These are phyloP conservation scores for Zaprionus tsacasi DNA, from an alignment of 1,140 invertebrate species.

Conservation along the genomic window DNA sequence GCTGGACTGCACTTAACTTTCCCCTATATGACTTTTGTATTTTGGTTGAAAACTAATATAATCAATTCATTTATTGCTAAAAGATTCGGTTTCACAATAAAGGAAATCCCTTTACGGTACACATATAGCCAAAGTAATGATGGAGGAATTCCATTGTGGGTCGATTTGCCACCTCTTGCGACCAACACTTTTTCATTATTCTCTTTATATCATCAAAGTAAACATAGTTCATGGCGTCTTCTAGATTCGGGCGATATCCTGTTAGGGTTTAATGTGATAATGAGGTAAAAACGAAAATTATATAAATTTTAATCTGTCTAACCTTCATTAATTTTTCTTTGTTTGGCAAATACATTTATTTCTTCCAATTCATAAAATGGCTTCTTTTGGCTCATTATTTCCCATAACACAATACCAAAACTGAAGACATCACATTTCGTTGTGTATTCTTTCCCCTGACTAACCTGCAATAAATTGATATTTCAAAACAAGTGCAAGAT, in stretches of 20 bases:
- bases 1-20: no score
- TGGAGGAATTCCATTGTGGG: no score
- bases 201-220: background rate
- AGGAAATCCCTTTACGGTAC: no score
- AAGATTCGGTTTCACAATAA: no score
- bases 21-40: no score
- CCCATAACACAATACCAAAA: conserved; percentile 10
- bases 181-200: background rate
- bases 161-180: background rate
- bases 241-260: background rate
- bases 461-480: no score
- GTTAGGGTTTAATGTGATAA: background rate
- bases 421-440: conserved; percentile 15
- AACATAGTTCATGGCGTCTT: background rate
- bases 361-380: background rate
- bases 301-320: background rate
- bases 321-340: background rate
- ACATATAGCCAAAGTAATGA: no score
- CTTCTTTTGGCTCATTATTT: conserved; percentile 4
- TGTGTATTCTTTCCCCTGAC: background rate
- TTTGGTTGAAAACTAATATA: no score
- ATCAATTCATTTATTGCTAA: no score
- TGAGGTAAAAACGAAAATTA: background rate
- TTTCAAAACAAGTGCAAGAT: no score
- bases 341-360: background rate